These are phyloP conservation scores for Eudemis profundana DNA, from an alignment of 2,888 invertebrate species.

Conservation along the genomic window DNA sequence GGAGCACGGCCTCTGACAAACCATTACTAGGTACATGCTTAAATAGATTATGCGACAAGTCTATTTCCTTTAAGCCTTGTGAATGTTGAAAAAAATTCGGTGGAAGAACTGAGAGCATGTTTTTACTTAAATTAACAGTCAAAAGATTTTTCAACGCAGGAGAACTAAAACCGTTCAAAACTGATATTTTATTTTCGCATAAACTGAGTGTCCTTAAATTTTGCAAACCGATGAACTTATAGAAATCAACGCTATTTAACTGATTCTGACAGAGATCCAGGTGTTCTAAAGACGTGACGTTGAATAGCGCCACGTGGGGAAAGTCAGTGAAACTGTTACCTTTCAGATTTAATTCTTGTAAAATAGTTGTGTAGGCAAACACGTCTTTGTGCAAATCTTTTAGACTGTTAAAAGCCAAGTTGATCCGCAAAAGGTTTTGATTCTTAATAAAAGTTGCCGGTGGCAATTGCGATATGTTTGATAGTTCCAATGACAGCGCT, in stretches of 20 bases:
- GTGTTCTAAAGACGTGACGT: conserved; percentile 90
- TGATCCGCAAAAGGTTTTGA: conserved; percentile 90
- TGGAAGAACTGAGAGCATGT: conserved; percentile 90
- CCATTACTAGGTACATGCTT: conserved; percentile 91
- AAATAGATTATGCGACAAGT: conserved; percentile 92
- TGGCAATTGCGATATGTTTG: conserved; percentile 88
- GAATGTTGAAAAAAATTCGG: conserved; percentile 93
- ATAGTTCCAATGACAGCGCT: conserved; percentile 88
- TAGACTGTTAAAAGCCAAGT: conserved; percentile 89
- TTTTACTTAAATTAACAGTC: conserved; percentile 90
- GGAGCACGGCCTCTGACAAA: conserved; percentile 90
- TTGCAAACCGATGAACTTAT: conserved; percentile 90
- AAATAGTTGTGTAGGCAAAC: conserved; percentile 90
- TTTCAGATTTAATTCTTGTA: conserved; percentile 91
- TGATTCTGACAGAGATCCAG: conserved; percentile 89
- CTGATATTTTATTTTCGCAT: conserved; percentile 90
- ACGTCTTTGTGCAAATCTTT: conserved; percentile 88
- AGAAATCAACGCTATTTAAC: conserved; percentile 90
- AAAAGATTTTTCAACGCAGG: conserved; percentile 90
- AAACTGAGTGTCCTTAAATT: conserved; percentile 91
- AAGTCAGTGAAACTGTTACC: conserved; percentile 90
- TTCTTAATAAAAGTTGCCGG: conserved; percentile 90
- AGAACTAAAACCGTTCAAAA: conserved; percentile 90
- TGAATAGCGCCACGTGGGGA: conserved; percentile 91
- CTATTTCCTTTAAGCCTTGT: conserved; percentile 89